Percentiles rank a stretch among this genome's conserved stretches.
phyloP scores from a whole-genome alignment of 2,888 invertebrate genomes.

The Drosophila colorata region DNA sequence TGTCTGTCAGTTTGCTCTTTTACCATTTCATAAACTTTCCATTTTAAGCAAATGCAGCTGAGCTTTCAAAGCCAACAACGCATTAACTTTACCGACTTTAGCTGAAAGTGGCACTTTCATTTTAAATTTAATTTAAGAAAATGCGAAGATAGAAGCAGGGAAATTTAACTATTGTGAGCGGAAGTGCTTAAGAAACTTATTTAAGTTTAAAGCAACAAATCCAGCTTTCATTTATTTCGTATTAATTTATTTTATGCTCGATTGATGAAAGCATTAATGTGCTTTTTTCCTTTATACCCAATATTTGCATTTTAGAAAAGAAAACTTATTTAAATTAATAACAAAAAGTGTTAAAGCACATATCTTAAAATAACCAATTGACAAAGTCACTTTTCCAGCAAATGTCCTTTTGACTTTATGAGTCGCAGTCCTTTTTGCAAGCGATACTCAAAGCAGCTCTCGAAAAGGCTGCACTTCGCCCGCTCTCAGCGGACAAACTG shows the following conservation, averaged over 20 bases:
- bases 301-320: too few species aligned
- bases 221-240: too few species aligned
- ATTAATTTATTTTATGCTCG: too few species aligned
- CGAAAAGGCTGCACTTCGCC: background rate
- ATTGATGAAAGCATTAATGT: too few species aligned
- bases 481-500: constrained; percentile 8
- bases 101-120: background rate
- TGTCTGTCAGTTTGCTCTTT: constrained; percentile 11
- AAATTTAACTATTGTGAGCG: too few species aligned
- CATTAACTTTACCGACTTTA: background rate
- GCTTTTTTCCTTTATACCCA: too few species aligned
- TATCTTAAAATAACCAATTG: background rate
- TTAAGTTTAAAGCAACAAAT: background rate
- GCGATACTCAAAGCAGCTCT: background rate
- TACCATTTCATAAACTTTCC: constrained; percentile 17
- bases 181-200: background rate
- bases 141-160: too few species aligned
- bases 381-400: background rate
- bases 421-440: background rate
- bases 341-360: too few species aligned
- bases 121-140: constrained; percentile 6
- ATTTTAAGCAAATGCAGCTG: constrained; percentile 22
- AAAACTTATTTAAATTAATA: too few species aligned
- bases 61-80: constrained; percentile 1
- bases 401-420: background rate